Conservation (phyloP, 30 jellyfish, hydroid and myxozoan genomes). For the Nemopilema nomurai region DNA sequence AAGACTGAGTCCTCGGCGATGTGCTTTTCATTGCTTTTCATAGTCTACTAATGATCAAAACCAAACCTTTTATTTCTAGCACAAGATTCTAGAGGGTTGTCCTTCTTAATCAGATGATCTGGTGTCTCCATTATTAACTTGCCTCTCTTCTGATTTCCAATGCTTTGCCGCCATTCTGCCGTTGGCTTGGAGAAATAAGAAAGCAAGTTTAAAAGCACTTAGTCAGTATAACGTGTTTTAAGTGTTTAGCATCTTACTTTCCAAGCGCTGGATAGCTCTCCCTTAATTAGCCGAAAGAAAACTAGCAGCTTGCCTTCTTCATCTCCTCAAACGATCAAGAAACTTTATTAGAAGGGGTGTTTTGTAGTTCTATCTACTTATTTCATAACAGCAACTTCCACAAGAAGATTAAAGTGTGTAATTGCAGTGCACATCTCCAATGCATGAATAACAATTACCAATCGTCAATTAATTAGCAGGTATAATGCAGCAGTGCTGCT, state of each 20-base stretch:
- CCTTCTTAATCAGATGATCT: conserved; percentile 12
- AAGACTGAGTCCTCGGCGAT: too few species aligned
- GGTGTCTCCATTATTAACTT: conserved; percentile 5
- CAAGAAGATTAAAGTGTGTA: neutral
- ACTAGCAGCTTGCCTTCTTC: too few species aligned
- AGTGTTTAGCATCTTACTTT: too few species aligned
- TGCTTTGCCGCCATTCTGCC: neutral
- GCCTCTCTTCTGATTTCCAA: neutral
- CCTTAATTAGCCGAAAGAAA: too few species aligned
- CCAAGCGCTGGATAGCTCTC: too few species aligned
- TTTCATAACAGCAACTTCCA: neutral
- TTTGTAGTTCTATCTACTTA: too few species aligned
- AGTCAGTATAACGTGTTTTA: neutral
- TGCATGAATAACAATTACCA: too few species aligned
- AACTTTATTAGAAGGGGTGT: too few species aligned
- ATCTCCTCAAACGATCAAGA: too few species aligned
- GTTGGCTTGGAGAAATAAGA: neutral
- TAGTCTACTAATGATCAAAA: neutral
- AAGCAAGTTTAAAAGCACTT: neutral
- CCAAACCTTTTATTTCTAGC: conserved; percentile 3
- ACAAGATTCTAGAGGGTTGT: neutral
- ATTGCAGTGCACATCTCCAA: neutral
- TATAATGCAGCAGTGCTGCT: neutral
- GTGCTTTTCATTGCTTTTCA: too few species aligned
- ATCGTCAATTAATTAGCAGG: neutral